Base-by-base conservation (phyloP, 2,888 invertebrate genomes). In the Steromphala cineraria region DNA sequence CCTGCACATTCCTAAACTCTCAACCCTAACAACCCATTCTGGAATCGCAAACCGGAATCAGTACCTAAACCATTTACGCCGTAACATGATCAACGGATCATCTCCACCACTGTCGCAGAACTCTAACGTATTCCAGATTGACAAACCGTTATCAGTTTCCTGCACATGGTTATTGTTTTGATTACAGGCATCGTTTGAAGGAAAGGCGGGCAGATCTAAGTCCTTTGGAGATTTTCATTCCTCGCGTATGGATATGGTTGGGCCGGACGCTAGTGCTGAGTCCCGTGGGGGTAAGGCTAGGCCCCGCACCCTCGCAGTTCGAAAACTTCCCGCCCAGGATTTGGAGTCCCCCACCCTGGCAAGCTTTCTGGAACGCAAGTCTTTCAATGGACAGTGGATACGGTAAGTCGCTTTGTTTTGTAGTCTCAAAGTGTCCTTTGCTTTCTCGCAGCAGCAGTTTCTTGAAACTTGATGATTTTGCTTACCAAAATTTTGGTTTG, bases 351-450 rank as follows among this genome's bases (percentile, higher is more conserved):
- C 83, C 19, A n/a, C 77, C 8, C 71, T 81, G 21, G 62, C 80
- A n/a, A 88, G 89, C 15, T 88, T 86, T 67, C 75, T 88, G 79
- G 87, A 88, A 76, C 79, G 85, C 19, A 85, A 84, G 24, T 82
- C 85, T 40, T 80, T 87, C 46, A 88, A 83, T 71, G 85, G 86
- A 0, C 84, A 87, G 67, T 89, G 89, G 89, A 85, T 87, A 4
- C 86, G 84, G 89, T 88, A 83, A 67, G 82, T 81, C 28, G 46
- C 17, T 13, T n/a, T 21, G 28, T 62, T n/a, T 19, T 15, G 19
- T 4, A 74, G 74, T 36, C 2, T 2, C 46, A 13, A 40, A 40
- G 36, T n/a, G 17, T n/a, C 46, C 40, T 46, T n/a, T 21, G n/a
- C 2, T 74, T 31, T 74, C n/a, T n/a, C n/a, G n/a, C 24, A 56